Evolutionary conservation across 2,888 invertebrate species (phyloP).

Genomic region (Sinohyriopsis cumingii): DNA sequence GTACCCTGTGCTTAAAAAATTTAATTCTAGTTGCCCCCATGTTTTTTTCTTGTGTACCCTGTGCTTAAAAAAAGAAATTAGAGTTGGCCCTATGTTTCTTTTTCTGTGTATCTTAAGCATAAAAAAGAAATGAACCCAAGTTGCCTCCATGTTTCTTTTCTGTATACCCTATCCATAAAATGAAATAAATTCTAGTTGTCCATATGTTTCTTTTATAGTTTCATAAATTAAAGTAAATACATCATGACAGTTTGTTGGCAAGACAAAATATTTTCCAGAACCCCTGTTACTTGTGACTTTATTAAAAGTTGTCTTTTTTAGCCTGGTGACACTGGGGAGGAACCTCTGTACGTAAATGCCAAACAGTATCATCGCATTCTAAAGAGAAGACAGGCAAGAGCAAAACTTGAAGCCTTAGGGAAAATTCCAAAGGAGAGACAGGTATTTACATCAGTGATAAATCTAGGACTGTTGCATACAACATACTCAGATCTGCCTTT

Average conservation of each 20-base stretch:
- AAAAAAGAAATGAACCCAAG: no score
- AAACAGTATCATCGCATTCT: conserved; percentile 96
- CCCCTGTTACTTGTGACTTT: neutral
- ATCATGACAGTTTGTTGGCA: neutral
- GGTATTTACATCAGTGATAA: conserved; percentile 73
- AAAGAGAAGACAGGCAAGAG: conserved; percentile 92
- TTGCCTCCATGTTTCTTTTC: neutral
- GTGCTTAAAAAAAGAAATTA: no score
- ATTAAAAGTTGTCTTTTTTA: conserved; percentile 19
- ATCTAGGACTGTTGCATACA: neutral
- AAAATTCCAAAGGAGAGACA: conserved; percentile 97
- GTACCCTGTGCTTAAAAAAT: neutral
- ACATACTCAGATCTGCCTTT: no score
- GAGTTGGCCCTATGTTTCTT: no score
- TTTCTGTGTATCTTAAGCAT: no score
- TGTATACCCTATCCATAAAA: neutral
- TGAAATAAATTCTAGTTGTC: neutral
- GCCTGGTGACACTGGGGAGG: conserved; percentile 81
- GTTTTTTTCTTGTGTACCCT: no score
- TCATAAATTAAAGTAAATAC: no score
- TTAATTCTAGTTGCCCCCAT: no score
- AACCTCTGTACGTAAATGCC: conserved; percentile 96
- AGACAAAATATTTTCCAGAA: neutral
- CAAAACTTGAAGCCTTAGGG: conserved; percentile 92
- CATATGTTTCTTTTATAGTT: no score